These are phyloP conservation scores for Micrastur ruficollis DNA, from an alignment of 2,797 vertebrate species.

Conservation along the genomic window DNA sequence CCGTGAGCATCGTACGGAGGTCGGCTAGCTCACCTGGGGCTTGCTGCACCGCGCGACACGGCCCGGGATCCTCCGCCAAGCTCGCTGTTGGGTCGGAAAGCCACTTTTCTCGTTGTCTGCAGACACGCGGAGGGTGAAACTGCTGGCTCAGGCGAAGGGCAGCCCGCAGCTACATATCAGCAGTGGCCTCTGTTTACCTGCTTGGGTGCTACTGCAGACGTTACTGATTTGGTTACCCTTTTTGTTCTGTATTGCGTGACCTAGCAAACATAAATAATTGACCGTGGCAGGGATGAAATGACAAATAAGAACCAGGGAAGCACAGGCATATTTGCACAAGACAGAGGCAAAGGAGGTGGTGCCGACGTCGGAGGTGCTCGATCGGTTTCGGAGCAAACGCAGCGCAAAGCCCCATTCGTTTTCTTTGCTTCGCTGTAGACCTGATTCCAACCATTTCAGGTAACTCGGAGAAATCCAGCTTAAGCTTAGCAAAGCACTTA, in stretches of 20 bases:
- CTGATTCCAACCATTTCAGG: background rate
- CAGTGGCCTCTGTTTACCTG: background rate
- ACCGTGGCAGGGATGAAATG: background rate
- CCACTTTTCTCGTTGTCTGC: background rate
- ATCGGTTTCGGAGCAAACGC: background rate
- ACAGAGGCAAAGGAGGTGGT: background rate
- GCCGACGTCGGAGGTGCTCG: background rate
- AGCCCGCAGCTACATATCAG: background rate
- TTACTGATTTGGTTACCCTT: background rate
- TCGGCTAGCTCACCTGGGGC: background rate
- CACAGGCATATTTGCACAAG: background rate
- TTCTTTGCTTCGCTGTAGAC: background rate
- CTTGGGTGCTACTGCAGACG: background rate
- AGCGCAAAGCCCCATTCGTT: background rate
- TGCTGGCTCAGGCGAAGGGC: background rate
- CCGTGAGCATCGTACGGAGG: too few relatives aligned
- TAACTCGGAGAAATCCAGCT: rapidly evolving
- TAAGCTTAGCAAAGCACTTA: background rate
- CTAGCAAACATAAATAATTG: slow-evolving; percentile 2
- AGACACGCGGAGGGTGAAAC: background rate
- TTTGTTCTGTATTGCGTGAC: background rate
- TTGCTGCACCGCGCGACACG: background rate
- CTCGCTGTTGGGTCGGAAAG: rapidly evolving
- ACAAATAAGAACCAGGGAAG: slow-evolving; percentile 17
- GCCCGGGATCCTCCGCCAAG: background rate